phyloP scores from a whole-genome alignment of 1,140 invertebrate genomes.

The Neoseiulus cucumeris region DNA sequence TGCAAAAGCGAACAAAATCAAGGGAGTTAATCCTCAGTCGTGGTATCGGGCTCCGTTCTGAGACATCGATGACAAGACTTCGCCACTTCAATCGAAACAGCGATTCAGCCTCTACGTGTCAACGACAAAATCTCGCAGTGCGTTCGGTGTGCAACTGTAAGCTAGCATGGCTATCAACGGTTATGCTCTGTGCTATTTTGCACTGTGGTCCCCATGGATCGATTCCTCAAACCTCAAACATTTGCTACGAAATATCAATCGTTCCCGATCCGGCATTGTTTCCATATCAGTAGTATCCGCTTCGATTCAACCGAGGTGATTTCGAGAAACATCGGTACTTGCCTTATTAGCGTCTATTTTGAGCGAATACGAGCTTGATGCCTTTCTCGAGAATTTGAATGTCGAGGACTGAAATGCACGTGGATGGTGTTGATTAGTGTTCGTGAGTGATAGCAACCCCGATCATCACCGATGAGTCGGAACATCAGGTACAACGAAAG shows the following conservation, averaged over 20 bases:
- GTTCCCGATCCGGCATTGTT: too few relatives aligned
- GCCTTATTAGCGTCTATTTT: slow-evolving; percentile 50
- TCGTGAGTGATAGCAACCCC: too few relatives aligned
- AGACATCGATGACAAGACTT: neutral
- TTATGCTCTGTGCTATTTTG: too few relatives aligned
- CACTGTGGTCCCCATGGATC: too few relatives aligned
- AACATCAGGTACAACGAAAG: neutral
- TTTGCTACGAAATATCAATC: too few relatives aligned
- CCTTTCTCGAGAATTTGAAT: slow-evolving; percentile 90
- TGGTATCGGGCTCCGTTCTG: neutral
- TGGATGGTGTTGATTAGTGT: neutral
- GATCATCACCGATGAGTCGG: too few relatives aligned
- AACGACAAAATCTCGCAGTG: neutral
- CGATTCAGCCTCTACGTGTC: neutral
- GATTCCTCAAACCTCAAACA: too few relatives aligned
- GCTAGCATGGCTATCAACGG: too few relatives aligned
- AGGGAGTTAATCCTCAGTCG: neutral
- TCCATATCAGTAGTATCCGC: too few relatives aligned
- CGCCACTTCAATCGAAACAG: too few relatives aligned
- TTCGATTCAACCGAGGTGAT: too few relatives aligned
- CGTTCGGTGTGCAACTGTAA: too few relatives aligned
- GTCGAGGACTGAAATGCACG: slow-evolving; percentile 56
- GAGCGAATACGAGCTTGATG: slow-evolving; percentile 82
- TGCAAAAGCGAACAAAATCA: slow-evolving; percentile 20
- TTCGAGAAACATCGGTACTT: slow-evolving; percentile 11